Evolutionary conservation across 2,888 invertebrate species (phyloP).

Genomic region (Abrostola triplasia): DNA sequence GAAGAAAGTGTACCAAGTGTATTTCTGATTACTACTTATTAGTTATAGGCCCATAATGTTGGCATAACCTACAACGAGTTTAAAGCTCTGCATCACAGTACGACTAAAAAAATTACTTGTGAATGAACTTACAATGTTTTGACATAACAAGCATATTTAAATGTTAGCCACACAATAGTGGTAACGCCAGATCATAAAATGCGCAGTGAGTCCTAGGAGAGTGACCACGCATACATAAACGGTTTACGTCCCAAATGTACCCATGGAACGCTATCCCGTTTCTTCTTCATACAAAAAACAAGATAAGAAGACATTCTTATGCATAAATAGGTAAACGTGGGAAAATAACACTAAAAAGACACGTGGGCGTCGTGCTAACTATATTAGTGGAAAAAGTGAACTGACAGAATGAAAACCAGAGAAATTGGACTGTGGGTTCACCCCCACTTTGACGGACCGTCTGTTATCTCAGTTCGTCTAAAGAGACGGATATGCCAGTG

Average conservation of each 20-base stretch:
- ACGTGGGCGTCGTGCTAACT: conserved; percentile 51
- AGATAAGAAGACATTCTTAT: conserved; percentile 57
- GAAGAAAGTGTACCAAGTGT: too few species aligned
- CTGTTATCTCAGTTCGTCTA: too few species aligned
- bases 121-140: conserved; percentile 18
- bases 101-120: not conserved
- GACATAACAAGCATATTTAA: conserved; percentile 15
- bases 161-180: conserved; percentile 16
- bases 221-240: conserved; percentile 67
- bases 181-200: conserved; percentile 47
- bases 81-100: too few species aligned
- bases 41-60: too few species aligned
- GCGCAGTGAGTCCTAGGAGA: conserved; percentile 58
- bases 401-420: conserved; percentile 18
- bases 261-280: conserved; percentile 60
- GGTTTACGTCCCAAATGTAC: conserved; percentile 60
- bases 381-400: conserved; percentile 34
- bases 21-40: too few species aligned
- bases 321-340: conserved; percentile 73
- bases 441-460: too few species aligned
- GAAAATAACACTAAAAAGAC: conserved; percentile 66
- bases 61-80: too few species aligned
- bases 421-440: too few species aligned
- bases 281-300: conserved; percentile 48
- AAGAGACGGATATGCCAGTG: too few species aligned